Evolutionary conservation across 2,888 invertebrate genomes (phyloP).

Genomic region (Agrotis clavis): DNA sequence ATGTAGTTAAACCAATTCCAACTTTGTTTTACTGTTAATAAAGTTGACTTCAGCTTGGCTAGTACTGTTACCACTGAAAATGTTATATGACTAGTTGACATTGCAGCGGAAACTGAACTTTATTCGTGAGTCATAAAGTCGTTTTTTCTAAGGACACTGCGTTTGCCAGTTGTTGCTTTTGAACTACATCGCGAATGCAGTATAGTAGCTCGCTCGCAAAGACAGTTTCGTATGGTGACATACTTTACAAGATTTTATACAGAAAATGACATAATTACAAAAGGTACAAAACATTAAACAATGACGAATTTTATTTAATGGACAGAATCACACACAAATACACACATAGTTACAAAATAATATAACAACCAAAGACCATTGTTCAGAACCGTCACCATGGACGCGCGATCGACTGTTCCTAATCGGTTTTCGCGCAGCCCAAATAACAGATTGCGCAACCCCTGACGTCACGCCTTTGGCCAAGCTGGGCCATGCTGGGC

Average conservation of each 20-base stretch:
- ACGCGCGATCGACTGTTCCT: not conserved
- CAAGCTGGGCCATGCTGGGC: conserved; percentile 75
- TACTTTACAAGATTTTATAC: not conserved
- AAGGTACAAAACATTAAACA: not conserved
- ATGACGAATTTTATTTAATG: not conserved
- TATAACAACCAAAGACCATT: not conserved
- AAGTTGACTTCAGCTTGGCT: not conserved
- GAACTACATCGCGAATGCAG: not conserved
- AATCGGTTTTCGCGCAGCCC: conserved; percentile 79
- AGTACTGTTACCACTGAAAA: not conserved
- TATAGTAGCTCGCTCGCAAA: not conserved
- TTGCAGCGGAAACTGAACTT: conserved; percentile 5
- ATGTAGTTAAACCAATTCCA: not conserved
- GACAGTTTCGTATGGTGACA: not conserved
- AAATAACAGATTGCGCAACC: conserved; percentile 80
- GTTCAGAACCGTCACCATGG: not conserved
- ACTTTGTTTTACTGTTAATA: rapidly evolving
- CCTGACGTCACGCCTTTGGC: conserved; percentile 87
- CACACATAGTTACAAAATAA: not conserved
- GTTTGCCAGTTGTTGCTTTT: not conserved
- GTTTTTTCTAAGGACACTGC: not conserved
- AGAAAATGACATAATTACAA: not conserved
- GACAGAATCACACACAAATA: not conserved
- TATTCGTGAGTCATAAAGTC: not conserved
- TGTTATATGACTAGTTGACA: not conserved